Percentiles rank a stretch among this genome's conserved stretches.
phyloP scores from a whole-genome alignment of 2,797 vertebrate species.

The Pogonophryne albipinna region DNA sequence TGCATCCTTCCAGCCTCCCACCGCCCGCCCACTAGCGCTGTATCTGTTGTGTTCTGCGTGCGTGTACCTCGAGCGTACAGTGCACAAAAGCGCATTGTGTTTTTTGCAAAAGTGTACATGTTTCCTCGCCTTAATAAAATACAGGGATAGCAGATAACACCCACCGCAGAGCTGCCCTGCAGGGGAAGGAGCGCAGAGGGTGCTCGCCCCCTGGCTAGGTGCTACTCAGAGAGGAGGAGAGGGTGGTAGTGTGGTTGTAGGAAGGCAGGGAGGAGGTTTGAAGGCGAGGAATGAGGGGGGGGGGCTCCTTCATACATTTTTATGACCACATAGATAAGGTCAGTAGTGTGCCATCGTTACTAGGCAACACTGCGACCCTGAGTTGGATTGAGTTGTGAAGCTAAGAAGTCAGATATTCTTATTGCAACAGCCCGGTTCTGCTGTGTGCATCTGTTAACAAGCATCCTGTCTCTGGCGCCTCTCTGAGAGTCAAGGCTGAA shows the following conservation, averaged over 20 bases:
- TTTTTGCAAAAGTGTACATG: conserved; percentile 53
- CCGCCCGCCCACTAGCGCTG: conserved; percentile 72
- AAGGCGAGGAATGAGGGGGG: conserved; percentile 1
- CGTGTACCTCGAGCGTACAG: conserved; percentile 36
- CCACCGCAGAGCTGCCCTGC: conserved; percentile 66
- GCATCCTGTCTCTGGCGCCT: conserved; percentile 58
- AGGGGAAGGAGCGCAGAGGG: conserved; percentile 73
- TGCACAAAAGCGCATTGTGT: conserved; percentile 50
- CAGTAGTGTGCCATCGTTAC: conserved; percentile 89
- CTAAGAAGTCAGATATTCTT: conserved; percentile 86
- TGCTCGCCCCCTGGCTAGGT: conserved; percentile 76
- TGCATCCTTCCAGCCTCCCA: conserved; percentile 81
- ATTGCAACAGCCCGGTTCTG: conserved; percentile 73
- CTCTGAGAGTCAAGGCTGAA: conserved; percentile 66
- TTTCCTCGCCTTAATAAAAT: conserved; percentile 68
- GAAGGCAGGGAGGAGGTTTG: conserved; percentile 63
- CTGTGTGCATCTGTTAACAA: conserved; percentile 77
- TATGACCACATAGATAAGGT: conserved; percentile 91
- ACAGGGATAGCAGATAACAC: conserved; percentile 72
- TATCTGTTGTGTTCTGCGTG: conserved; percentile 60
- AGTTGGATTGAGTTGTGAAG: conserved; percentile 87
- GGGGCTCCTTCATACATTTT: conserved; percentile 88
- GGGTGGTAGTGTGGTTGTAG: conserved; percentile 61
- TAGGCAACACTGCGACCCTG: conserved; percentile 89
- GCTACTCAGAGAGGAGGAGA: conserved; percentile 63